Percentiles rank a stretch among this genome's conserved stretches.
Evolutionary conservation across 2,797 vertebrate species (phyloP).

Genomic region (Lithobates pipiens): DNA sequence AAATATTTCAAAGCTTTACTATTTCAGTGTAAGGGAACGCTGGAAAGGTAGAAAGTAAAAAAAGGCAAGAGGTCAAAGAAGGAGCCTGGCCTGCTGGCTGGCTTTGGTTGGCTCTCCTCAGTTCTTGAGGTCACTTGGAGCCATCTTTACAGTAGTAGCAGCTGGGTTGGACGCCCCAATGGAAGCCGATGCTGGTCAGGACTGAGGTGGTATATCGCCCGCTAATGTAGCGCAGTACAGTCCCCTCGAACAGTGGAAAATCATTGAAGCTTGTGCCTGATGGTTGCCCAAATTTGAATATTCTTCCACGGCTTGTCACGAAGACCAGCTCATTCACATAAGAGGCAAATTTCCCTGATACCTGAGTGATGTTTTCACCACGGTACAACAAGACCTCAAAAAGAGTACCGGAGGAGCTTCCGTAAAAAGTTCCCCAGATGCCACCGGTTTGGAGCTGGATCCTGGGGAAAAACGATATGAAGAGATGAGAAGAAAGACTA

Average conservation of each 20-base stretch:
- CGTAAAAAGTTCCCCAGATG: conserved; percentile 11
- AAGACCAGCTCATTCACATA: conserved; percentile 51
- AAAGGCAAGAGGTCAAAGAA: background rate
- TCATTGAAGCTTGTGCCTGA: conserved; percentile 51
- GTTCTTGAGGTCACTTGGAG: background rate
- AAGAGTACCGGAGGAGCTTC: background rate
- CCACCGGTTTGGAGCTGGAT: conserved; percentile 37
- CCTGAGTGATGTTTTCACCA: conserved; percentile 43
- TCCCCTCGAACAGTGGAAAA: background rate
- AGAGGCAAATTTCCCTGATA: conserved; percentile 39
- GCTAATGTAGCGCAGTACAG: conserved; percentile 34
- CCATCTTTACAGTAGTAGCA: conserved; percentile 17
- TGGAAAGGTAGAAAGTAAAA: background rate
- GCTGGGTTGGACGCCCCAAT: conserved; percentile 23
- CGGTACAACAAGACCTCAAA: background rate
- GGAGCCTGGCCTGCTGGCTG: background rate
- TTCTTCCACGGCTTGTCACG: conserved; percentile 20
- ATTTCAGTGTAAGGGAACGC: too few species aligned
- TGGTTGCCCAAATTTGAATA: conserved; percentile 44
- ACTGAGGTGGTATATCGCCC: conserved; percentile 14
- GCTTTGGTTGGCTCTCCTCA: too few species aligned
- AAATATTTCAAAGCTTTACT: background rate
- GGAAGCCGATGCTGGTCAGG: conserved; percentile 54
- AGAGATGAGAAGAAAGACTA: background rate
- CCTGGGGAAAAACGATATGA: background rate